Percentiles rank a stretch among this genome's conserved stretches.
Conservation (phyloP, 2,888 invertebrate species). For the Phalera bucephala region DNA sequence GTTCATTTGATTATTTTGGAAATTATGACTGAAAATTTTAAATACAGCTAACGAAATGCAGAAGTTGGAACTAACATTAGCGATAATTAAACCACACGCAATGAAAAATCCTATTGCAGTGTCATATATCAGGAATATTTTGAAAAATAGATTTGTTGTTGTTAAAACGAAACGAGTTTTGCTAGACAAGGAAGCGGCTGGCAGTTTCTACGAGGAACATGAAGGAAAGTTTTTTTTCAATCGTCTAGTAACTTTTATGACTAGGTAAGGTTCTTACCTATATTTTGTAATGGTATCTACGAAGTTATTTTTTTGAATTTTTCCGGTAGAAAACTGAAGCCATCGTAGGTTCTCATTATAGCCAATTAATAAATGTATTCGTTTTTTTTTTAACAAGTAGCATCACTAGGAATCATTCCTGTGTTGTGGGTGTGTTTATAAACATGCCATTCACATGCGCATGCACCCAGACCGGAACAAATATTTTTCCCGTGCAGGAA, state of each 20-base stretch:
- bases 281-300: background rate
- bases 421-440: too few relatives aligned
- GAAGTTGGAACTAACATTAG: slow-evolving; percentile 89
- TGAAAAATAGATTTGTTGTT: slow-evolving; percentile 88
- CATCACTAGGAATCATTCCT: too few relatives aligned
- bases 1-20: background rate
- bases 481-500: too few relatives aligned
- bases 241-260: slow-evolving; percentile 91
- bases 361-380: too few relatives aligned
- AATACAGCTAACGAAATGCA: slow-evolving; percentile 44
- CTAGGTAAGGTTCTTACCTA: slow-evolving; percentile 78
- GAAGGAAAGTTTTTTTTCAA: slow-evolving; percentile 92
- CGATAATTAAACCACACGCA: slow-evolving; percentile 94
- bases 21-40: slow-evolving; percentile 30
- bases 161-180: slow-evolving; percentile 86
- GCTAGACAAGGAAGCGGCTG: slow-evolving; percentile 85
- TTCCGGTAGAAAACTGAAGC: too few relatives aligned
- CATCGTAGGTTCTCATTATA: too few relatives aligned
- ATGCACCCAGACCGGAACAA: too few relatives aligned
- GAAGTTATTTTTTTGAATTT: too few relatives aligned
- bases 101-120: slow-evolving; percentile 89
- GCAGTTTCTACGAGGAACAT: slow-evolving; percentile 92
- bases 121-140: slow-evolving; percentile 86
- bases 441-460: too few relatives aligned
- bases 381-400: too few relatives aligned